Base-by-base conservation (phyloP, 2,888 invertebrate species). In the Nomada fabriciana region DNA sequence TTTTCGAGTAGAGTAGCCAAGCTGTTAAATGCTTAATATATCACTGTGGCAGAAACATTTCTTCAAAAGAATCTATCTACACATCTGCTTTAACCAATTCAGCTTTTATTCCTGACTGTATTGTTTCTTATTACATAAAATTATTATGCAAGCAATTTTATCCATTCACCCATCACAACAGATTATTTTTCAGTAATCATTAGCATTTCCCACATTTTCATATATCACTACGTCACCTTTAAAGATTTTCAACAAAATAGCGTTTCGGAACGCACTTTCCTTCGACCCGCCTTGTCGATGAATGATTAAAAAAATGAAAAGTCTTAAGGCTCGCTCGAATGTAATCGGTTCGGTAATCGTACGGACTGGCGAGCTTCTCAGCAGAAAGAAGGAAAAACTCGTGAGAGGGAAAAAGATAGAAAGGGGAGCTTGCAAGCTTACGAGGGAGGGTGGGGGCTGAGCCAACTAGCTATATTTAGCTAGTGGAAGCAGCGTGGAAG, bases 381-480 rank as follows among this genome's bases (percentile, higher is more conserved):
- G 52, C 55, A 63, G 61, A 71, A 70, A 82, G 76, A 69, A 69
- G 75, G 82, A 83, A 85, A 80, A 83, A 61, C 84, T 43, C 11
- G 36, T n/a, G 67, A 71, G 69, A 71, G 67, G 43, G 85, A 80
- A 65, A 76, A 71, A 84, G 84, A 76, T 52, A 23, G 74, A 81
- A 74, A 83, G 75, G 82, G 75, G 82, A 82, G 88, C 72, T 84
- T 82, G 77, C 74, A 87, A 80, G 85, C 82, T 79, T 69, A 55
- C 55, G 50, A 72, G 69, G 60, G 78, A 9, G 36, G 0, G 36
- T 36, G 77, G 80, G 64, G 65, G 73, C 75, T 90, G 89, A 89
- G 89, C 89, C 90, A 90, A 80, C 73, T 69, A 42, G 84, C 89
- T 89, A 89, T n/a, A n/a, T n/a, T n/a, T n/a, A n/a, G n/a, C n/a